Base-by-base conservation (phyloP, 2,797 vertebrate genomes). In the Chaunax sp. region DNA sequence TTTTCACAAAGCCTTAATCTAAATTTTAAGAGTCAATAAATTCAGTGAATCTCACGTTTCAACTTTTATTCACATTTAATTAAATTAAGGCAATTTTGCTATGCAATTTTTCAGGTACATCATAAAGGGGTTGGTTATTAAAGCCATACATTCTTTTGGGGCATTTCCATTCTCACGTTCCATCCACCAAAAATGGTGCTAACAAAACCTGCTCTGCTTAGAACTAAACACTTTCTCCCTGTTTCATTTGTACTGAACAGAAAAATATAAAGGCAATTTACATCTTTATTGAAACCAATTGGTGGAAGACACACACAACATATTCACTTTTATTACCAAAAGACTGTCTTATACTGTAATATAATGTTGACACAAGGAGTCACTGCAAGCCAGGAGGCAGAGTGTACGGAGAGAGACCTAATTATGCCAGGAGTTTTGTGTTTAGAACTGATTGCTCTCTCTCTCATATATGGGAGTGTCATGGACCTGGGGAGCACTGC, bases 11-110 rank as follows among this genome's bases (percentile, higher is more conserved):
- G 28, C 28, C 41, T 6, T 22, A 3, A 37, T 23, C 16, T 11
- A 2, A 10, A 2, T 10, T 35, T 35, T 35, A 10, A 9, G 9
- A 4, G 9, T 11, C 33, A 35, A 10, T 35, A 35, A 4, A 35
- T 35, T 2, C 7, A 35, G 8, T 10, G 33, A 35, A 35, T 35
- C 33, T 35, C 6, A 35, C 5, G 5, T 69, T 51, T 59, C 1
- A 30, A 10, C 33, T 41, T 84, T 79, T 72, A 67, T 83, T 81
- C 3, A 68, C 54, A 50, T 50, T 69, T 49, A 75, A 59, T 73
- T 78, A 64, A 47, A 62, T 46, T 60, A 3, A 60, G 25, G 37
- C 3, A 45, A 19, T 25, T 2, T 47, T 41, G 19, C 8, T 44
- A 3, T 23, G 8, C 30, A 41, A n/a, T 19, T 55, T n/a, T 30